Base-by-base conservation (phyloP, 1,140 invertebrate genomes). In the Brachionus manjavacas region DNA sequence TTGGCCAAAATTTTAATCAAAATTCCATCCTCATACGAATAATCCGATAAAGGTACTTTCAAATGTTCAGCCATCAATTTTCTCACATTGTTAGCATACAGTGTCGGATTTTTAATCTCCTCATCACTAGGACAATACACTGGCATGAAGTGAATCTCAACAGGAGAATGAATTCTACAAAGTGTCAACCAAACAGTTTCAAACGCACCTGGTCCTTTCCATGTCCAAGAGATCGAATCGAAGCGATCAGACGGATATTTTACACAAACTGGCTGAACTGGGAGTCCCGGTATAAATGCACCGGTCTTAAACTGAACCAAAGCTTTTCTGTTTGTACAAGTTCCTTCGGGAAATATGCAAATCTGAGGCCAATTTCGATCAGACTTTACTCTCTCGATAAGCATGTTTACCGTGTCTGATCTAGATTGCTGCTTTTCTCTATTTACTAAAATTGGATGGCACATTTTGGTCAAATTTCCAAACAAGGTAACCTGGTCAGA, bases 161-260 rank as follows among this genome's bases (percentile, higher is more conserved):
- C 94, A 76, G 92, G 92, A 85, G 94, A 97, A 87, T 94, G 93
- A 85, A 96, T 93, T 89, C 96, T 94, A 6, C 95, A 94, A 85
- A 98, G 90, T 0, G 95, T 96, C 84, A 96, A 89, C 95, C 95
- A 97, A 8, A 97, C 88, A 35, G 95, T 91, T 87, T 94, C 93
- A 85, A 94, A 90, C 95, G 94, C 94, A 90, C 94, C 94, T 85
- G 95, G 95, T 83, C 96, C 96, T 90, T 97, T 95, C 96, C 96
- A 98, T 4, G 96, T 98, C 96, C 96, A 98, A 0, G 95, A 96
- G 52, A 96, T 93, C 3, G 95, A 96, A 88, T 98, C 95, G 12
- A 81, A 81, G 86, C 94, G 90, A 87, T 93, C 93, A 87, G 97
- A 97, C 0, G 94, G 94, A 89, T 97, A 98, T 74, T 94, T 92